Conservation (phyloP, 2,113 vertebrate species). For the Indicator maculatus region DNA sequence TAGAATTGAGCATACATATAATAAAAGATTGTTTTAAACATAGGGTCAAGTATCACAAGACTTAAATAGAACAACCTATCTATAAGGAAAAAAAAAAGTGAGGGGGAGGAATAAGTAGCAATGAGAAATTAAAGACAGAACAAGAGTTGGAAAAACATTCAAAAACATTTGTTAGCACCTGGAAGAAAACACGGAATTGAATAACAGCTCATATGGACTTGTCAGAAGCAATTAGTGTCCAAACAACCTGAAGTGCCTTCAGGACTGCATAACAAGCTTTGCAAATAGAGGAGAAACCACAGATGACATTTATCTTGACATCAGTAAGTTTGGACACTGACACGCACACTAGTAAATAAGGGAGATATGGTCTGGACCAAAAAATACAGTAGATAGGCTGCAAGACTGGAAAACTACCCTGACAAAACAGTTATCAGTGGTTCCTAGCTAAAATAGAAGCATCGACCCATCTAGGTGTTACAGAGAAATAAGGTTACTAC, state of each 20-base stretch:
- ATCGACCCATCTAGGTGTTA: neutral
- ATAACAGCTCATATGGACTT: conserved; percentile 37
- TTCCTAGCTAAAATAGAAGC: neutral
- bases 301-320: conserved; percentile 23
- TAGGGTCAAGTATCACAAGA: neutral
- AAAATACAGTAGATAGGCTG: neutral
- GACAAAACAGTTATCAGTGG: neutral
- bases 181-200: conserved; percentile 33
- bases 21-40: neutral
- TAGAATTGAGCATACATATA: neutral
- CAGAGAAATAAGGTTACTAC: neutral
- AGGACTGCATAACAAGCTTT: conserved; percentile 42
- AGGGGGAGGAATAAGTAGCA: neutral
- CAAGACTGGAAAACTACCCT: neutral
- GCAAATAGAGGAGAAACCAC: conserved; percentile 23
- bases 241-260: conserved; percentile 40
- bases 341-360: neutral
- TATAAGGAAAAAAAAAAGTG: neutral
- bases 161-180: conserved; percentile 28
- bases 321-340: neutral
- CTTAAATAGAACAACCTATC: neutral
- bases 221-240: conserved; percentile 36
- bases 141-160: conserved; percentile 1
- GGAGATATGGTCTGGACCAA: neutral
- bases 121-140: neutral